A percentile compares a stretch with the other conserved stretches of the same genome.
Evolutionary conservation across 1,140 invertebrate genomes (phyloP).

Genomic region (Lepidurus arcticus): DNA sequence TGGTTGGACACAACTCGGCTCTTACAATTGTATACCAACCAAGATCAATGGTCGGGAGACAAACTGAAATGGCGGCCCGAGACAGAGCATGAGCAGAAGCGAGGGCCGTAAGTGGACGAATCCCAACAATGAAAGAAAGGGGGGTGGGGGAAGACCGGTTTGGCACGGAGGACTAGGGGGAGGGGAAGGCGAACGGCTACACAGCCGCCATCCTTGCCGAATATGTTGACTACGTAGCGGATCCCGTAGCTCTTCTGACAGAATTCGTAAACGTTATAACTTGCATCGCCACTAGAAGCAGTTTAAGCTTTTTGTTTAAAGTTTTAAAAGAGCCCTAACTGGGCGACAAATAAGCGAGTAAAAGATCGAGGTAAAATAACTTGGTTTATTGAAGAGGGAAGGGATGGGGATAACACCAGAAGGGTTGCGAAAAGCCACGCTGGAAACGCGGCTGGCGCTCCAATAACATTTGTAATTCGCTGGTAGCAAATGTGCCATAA

Average conservation of each 20-base stretch:
- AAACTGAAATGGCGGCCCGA: neutral
- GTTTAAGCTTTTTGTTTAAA: neutral
- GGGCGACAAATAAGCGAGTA: neutral
- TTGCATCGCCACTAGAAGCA: neutral
- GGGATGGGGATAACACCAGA: neutral
- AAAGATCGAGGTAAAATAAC: neutral
- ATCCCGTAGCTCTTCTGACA: neutral
- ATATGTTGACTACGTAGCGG: neutral
- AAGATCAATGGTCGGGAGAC: neutral
- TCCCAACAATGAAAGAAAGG: neutral
- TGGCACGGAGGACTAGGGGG: neutral
- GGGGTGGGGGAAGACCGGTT: neutral
- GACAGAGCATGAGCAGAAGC: neutral
- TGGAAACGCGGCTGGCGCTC: slow-evolving; percentile 5
- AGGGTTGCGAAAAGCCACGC: neutral
- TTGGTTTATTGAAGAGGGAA: neutral
- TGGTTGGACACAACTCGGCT: neutral
- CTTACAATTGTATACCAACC: neutral
- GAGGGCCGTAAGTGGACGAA: neutral
- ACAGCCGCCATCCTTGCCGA: slow-evolving; percentile 1
- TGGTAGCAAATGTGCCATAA: slow-evolving; percentile 18
- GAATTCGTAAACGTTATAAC: neutral
- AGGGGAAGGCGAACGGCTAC: neutral
- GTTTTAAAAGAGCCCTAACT: neutral
- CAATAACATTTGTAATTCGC: slow-evolving; percentile 2